These are phyloP conservation scores for Dromius quadrimaculatus DNA, from an alignment of 2,888 invertebrate genomes.

Conservation along the genomic window DNA sequence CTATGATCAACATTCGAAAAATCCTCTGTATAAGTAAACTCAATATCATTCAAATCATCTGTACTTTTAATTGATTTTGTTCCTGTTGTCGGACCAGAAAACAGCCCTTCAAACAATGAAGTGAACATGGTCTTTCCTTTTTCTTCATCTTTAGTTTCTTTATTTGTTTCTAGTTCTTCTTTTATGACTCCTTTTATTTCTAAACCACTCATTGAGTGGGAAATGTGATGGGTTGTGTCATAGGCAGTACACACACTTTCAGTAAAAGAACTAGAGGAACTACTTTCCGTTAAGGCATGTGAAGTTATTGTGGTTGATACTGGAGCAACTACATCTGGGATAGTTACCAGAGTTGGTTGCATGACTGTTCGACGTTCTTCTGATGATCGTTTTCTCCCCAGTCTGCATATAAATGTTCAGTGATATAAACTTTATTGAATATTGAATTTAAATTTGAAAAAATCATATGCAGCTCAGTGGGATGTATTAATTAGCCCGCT, in stretches of 20 bases:
- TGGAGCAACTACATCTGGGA: constrained; percentile 63
- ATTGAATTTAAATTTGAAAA: no score
- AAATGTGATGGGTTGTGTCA: constrained; percentile 61
- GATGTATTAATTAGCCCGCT: no score
- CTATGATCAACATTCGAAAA: constrained; percentile 72
- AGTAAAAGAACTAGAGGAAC: constrained; percentile 73
- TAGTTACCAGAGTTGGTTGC: constrained; percentile 67
- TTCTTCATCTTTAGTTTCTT: constrained; percentile 3
- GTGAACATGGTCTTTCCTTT: constrained; percentile 53
- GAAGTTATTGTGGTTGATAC: constrained; percentile 55
- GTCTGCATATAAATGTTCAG: constrained; percentile 58
- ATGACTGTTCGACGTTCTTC: constrained; percentile 68
- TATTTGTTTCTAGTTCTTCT: constrained; percentile 33
- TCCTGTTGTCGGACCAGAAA: constrained; percentile 41
- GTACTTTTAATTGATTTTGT: constrained; percentile 10
- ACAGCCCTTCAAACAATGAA: constrained; percentile 33
- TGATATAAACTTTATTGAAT: constrained; percentile 61
- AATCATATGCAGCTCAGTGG: no score
- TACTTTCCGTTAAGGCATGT: constrained; percentile 71
- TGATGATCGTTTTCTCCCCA: constrained; percentile 66
- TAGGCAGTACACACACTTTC: constrained; percentile 74
- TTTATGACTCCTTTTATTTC: constrained; percentile 1
- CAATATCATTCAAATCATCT: constrained; percentile 16
- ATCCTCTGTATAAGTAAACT: constrained; percentile 68
- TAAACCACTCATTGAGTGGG: constrained; percentile 12